Base-by-base conservation (phyloP, 1,140 invertebrate species). In the Cyclina sinensis region DNA sequence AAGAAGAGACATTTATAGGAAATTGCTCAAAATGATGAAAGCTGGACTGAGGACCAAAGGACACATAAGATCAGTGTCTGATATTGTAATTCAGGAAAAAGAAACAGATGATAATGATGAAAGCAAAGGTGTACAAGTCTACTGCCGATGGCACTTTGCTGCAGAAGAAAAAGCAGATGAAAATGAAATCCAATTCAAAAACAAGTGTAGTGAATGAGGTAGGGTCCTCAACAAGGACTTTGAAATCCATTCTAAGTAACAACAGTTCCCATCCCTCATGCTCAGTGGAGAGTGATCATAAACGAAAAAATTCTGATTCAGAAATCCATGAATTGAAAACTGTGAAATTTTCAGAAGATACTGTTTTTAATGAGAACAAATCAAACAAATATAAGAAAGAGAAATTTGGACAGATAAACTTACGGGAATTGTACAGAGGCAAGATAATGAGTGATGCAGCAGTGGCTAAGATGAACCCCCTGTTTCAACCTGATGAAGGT, bases 281-380 rank as follows among this genome's bases (percentile, higher is more conserved):
- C n/a, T 21, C 43, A 16, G 9, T 46, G 12, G 59, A 83, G 46
- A 24, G 30, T 62, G 80, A 89, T 2, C 70, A 46, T 27, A 62
- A 46, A 46, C 18, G 48, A 46, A 51, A 70, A 30, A 79, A 76
- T 7, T 73, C 88, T 27, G 74, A 87, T 3, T 54, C 51, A 35
- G 85, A 87, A 80, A 87, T 79, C 54, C 85, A 87, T 3, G 91
- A 90, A 86, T 70, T 88, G 14, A 92, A 92, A 73, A 78, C 68
- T 81, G 91, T 92, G 12, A 92, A 91, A 57, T 92, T 92, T 89
- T 90, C 91, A 24, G 73, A 92, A 24, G 91, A 92, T 39, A 92
- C 91, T 57, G 91, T 92, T 35, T 91, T 91, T 65, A 92, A 91
- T 82, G 91, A 92, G 14, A 79, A 87, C 18, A 91, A 90, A 90